These are phyloP conservation scores for Alethe diademata DNA, from an alignment of 2,113 vertebrate genomes.

Conservation along the genomic window DNA sequence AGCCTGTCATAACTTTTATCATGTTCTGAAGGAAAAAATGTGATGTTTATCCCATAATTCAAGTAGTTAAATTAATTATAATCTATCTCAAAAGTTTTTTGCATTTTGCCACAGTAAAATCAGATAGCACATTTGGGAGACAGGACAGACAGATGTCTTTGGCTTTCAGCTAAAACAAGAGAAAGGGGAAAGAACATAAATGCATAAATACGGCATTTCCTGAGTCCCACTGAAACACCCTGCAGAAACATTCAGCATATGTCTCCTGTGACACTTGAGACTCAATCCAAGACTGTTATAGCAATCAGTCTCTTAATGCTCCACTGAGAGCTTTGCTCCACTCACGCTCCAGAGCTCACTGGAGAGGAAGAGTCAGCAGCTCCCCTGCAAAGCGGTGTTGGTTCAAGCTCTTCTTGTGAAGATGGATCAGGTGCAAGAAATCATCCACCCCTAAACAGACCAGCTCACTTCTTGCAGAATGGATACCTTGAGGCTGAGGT, in stretches of 20 bases:
- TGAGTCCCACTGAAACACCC: not conserved
- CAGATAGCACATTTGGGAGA: not conserved
- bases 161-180: not conserved
- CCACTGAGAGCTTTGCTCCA: fast-evolving
- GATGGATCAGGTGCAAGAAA: not conserved
- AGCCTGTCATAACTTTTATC: not conserved
- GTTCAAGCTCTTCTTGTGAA: not conserved
- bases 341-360: not conserved
- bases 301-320: not conserved
- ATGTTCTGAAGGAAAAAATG: not conserved
- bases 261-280: not conserved
- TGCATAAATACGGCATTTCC: not conserved
- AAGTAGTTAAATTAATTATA: not conserved
- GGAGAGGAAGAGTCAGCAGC: not conserved
- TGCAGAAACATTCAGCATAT: not conserved
- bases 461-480: not conserved
- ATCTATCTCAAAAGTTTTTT: not conserved
- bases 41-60: not conserved
- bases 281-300: not conserved
- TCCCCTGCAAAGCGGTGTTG: not conserved
- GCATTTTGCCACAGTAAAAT: not conserved
- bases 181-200: not conserved
- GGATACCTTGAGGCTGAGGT: not conserved
- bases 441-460: not conserved
- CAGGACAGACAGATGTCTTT: not conserved